Percentiles rank a stretch among this genome's conserved stretches.
phyloP scores from a whole-genome alignment of 1,140 invertebrate species.

The Schmidtea mediterranea region DNA sequence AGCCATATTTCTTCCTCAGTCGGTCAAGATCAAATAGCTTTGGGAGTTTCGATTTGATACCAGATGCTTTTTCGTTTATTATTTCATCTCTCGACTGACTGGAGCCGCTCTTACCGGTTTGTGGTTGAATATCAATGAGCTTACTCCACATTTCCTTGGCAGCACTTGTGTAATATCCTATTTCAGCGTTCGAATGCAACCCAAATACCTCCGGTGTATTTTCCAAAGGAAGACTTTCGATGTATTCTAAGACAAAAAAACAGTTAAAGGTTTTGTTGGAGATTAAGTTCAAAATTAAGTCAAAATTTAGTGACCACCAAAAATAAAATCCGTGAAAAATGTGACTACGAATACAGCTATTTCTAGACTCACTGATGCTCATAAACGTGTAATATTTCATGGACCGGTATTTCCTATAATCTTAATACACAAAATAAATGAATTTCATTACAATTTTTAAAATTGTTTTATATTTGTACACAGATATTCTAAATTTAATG shows the following conservation, averaged over 20 bases:
- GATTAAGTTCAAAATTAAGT: no score
- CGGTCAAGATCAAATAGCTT: conserved; percentile 43
- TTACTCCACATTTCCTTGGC: conserved; percentile 51
- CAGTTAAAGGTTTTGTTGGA: no score
- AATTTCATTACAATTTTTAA: no score
- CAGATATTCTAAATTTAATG: no score
- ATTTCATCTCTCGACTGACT: conserved; percentile 47
- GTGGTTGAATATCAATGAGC: conserved; percentile 55
- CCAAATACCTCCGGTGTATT: conserved; percentile 61
- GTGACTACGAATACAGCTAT: no score
- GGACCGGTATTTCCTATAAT: no score
- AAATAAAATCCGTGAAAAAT: no score
- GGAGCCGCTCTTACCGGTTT: conserved; percentile 38
- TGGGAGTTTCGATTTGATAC: conserved; percentile 41
- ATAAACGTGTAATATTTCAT: background rate
- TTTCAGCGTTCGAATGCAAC: conserved; percentile 66
- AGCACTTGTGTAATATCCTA: conserved; percentile 58
- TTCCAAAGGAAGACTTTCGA: conserved; percentile 45
- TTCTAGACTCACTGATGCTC: conserved; percentile 37
- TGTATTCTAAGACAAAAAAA: conserved; percentile 34
- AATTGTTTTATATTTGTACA: no score
- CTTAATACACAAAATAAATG: no score
- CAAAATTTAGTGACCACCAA: no score
- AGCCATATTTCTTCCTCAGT: conserved; percentile 44
- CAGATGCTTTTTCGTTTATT: conserved; percentile 46